Evolutionary conservation across 2,888 invertebrate species (phyloP).

Genomic region (Erebia palarica): DNA sequence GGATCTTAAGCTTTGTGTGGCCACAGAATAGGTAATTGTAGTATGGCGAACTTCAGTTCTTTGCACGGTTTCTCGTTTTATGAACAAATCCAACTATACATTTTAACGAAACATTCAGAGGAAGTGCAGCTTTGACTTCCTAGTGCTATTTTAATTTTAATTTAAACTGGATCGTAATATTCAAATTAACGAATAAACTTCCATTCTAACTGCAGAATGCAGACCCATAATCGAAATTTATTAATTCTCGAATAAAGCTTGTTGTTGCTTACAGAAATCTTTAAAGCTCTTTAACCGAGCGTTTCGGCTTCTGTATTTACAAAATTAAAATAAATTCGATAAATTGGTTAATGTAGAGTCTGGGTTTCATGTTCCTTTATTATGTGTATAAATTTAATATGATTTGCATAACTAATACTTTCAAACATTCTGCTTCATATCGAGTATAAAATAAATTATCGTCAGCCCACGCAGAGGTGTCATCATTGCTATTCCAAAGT

Average conservation of each 20-base stretch:
- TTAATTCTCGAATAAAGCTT: slow-evolving; percentile 19
- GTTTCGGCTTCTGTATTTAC: slow-evolving; percentile 37
- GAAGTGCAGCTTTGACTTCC: neutral
- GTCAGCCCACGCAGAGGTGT: slow-evolving; percentile 37
- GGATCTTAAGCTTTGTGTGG: too few relatives aligned
- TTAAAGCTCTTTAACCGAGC: slow-evolving; percentile 24
- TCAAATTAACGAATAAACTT: slow-evolving; percentile 9
- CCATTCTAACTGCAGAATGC: slow-evolving; percentile 5
- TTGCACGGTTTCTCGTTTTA: too few relatives aligned
- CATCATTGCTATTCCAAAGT: slow-evolving; percentile 37
- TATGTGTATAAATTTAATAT: slow-evolving; percentile 36
- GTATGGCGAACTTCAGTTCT: too few relatives aligned
- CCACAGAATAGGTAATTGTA: too few relatives aligned
- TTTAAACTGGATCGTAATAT: neutral
- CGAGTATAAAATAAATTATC: slow-evolving; percentile 37
- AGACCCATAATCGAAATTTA: slow-evolving; percentile 14
- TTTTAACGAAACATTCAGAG: too few relatives aligned
- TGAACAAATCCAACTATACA: too few relatives aligned
- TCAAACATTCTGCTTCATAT: slow-evolving; percentile 39
- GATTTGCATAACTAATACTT: slow-evolving; percentile 38
- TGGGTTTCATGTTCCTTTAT: slow-evolving; percentile 35
- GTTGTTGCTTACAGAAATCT: slow-evolving; percentile 18
- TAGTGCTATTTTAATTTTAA: neutral
- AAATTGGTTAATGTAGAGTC: slow-evolving; percentile 27
- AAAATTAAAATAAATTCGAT: slow-evolving; percentile 36